Base-by-base conservation (phyloP, 1,140 invertebrate species). In the Potamilus streckersoni region DNA sequence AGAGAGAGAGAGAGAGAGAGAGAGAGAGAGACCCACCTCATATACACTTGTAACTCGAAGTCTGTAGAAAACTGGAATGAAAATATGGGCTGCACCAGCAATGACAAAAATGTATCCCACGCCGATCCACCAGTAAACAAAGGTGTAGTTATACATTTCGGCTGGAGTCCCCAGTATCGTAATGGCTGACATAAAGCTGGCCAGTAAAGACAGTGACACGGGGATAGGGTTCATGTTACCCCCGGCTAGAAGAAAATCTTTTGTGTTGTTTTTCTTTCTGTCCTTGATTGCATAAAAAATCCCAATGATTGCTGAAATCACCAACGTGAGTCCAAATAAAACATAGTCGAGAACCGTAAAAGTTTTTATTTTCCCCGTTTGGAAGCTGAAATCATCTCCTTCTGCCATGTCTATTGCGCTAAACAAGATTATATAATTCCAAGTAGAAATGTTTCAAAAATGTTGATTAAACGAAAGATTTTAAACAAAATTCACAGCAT, bases 161-260 rank as follows among this genome's bases (percentile, higher is more conserved):
- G 79, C 73, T 49, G 85, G 82, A 12, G 80, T 82, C 8, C 96
- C 96, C 27, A 98, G 90, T 6, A 98, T 88, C 0, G 96, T 96
- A 17, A 97, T 93, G 15, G 96, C 95, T 2, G 96, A 97, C 95
- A 97, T 97, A 84, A 97, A 97, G 56, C 95, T 96, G 90, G 88
- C 82, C 61, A 87, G 72, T 69, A 87, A 71, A 20, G 85, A 86
- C 68, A 87, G 66, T 0, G 86, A 79, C 61, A 86, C 85, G 1
- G 86, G 85, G 1, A 84, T 27, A 15, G 83, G 64, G 2, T 92
- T 91, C 94, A 96, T 95, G 57, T 93, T 94, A 74, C 92, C 91
- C 81, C 95, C 94, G 1, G 94, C 95, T 23, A 95, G 88, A 14
- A 96, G 89, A 85, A 95, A 96, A 82, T 96, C 95, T 74, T 93